Base-by-base conservation (phyloP, 2,888 invertebrate species). In the Agrochola macilenta region DNA sequence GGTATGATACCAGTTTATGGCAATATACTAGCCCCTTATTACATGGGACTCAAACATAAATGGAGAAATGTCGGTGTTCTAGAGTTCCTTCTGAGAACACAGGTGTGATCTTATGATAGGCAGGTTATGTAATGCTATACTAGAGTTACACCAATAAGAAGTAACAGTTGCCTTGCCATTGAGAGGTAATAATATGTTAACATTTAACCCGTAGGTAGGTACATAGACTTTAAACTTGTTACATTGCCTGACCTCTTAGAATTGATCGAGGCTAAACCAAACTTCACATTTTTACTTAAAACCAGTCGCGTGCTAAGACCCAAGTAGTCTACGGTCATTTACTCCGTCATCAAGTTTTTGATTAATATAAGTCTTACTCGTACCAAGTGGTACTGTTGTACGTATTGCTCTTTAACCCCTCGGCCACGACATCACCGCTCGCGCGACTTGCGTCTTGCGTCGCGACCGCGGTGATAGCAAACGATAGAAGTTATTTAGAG, bases 201-300 rank as follows among this genome's bases (percentile, higher is more conserved):
- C 17, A 49, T 78, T 63, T 57, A 35, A 63, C n/a, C 46, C 49
- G 7, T 46, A 65, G 0, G 17, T 52, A 52, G 0, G 20, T 52
- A 26, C 5, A 20, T 72, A 72, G 60, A 60, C 58, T 80, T 80
- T 64, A 58, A 35, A 63, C 61, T 66, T 23, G 54, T 46, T n/a
- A 63, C 23, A 20, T 52, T 58, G 11, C 20, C 14, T 30, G 65
- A 72, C 49, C 58, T 69, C n/a, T 43, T 52, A 63, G n/a, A 35
- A 64, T 64, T 2, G 35, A 71, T 71, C 57, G 39, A 52, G 49
- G 61, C 8, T 74, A 49, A 60, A 23, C 30, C 20, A 39, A 39
- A 49, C 17, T 7, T 30, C 26, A 66, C 60, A 49, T 72, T 39
- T 78, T 66, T 46, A 54, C 30, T 43, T 26, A 26, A 52, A 79